Conservation (phyloP, 1,140 invertebrate genomes). For the Neodiprion fabricii region DNA sequence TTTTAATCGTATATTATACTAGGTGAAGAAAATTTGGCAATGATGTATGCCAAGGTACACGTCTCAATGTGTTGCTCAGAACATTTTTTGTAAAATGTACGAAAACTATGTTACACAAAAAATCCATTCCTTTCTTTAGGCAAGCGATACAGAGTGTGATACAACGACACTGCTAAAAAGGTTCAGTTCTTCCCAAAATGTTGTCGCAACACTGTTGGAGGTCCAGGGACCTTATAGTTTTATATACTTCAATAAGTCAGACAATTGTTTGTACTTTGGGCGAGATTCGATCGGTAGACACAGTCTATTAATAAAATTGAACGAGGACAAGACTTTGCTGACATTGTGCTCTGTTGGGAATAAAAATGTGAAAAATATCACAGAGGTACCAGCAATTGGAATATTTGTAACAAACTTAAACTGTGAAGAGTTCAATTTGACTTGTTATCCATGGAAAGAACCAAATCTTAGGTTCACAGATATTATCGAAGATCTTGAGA, state of each 20-base stretch:
- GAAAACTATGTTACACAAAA: background rate
- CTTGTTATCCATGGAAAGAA: conserved; percentile 54
- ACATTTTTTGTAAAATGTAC: no score
- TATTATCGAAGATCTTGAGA: conserved; percentile 49
- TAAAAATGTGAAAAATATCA: conserved; percentile 61
- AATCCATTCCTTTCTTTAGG: conserved; percentile 33
- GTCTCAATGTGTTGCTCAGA: no score
- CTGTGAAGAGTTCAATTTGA: conserved; percentile 51
- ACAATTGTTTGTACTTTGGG: conserved; percentile 77
- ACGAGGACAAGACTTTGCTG: conserved; percentile 49
- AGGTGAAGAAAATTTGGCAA: no score
- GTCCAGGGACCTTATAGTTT: conserved; percentile 86
- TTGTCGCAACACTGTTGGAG: conserved; percentile 59
- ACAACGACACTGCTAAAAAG: conserved; percentile 52
- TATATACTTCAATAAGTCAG: conserved; percentile 75
- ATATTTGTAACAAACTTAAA: conserved; percentile 70
- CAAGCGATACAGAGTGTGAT: conserved; percentile 48
- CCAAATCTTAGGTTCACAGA: conserved; percentile 45
- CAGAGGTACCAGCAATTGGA: conserved; percentile 79
- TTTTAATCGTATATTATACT: no score
- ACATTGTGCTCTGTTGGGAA: conserved; percentile 68
- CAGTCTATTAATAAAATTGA: conserved; percentile 75
- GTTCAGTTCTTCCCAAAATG: conserved; percentile 48
- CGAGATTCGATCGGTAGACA: conserved; percentile 86
- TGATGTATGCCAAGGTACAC: no score